These are phyloP conservation scores for Melipona quadrifasciata DNA, from an alignment of 1,140 invertebrate species.

Conservation along the genomic window DNA sequence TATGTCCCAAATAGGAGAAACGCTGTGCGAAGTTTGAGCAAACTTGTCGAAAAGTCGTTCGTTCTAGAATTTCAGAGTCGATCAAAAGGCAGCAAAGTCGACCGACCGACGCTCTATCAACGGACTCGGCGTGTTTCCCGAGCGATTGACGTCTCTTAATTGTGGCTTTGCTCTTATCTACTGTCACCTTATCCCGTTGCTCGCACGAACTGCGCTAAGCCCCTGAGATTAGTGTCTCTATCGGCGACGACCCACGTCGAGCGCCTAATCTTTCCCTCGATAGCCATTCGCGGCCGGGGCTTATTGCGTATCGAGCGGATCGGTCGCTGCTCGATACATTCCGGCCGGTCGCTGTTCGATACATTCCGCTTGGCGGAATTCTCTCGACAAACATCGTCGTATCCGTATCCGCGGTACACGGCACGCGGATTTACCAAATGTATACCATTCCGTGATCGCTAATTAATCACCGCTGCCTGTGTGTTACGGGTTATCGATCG, in stretches of 20 bases:
- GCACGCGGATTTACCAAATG: slow-evolving; percentile 36
- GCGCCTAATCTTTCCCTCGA: slow-evolving; percentile 75
- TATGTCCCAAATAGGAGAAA: too few species aligned
- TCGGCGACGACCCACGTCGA: slow-evolving; percentile 74
- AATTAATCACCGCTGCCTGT: slow-evolving; percentile 40
- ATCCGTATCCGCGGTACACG: slow-evolving; percentile 9
- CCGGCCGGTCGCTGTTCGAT: slow-evolving; percentile 12
- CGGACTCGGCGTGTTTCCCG: slow-evolving; percentile 3
- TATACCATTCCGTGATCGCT: slow-evolving; percentile 43
- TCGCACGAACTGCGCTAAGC: slow-evolving; percentile 62
- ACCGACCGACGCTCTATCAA: not conserved
- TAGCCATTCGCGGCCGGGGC: slow-evolving; percentile 46
- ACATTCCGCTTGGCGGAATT: slow-evolving; percentile 35
- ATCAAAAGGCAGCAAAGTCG: too few species aligned
- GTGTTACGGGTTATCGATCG: slow-evolving; percentile 22
- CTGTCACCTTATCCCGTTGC: slow-evolving; percentile 75
- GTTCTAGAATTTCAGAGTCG: too few species aligned
- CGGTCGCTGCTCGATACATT: slow-evolving; percentile 36
- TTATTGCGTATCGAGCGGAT: slow-evolving; percentile 48
- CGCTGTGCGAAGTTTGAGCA: too few species aligned
- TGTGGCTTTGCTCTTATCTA: slow-evolving; percentile 78
- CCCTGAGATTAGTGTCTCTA: slow-evolving; percentile 78
- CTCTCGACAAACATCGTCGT: slow-evolving; percentile 57
- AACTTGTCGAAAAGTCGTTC: too few species aligned
- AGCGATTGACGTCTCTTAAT: slow-evolving; percentile 78